Base-by-base conservation (phyloP, 2,113 vertebrate species). In the Asarcornis scutulata region DNA sequence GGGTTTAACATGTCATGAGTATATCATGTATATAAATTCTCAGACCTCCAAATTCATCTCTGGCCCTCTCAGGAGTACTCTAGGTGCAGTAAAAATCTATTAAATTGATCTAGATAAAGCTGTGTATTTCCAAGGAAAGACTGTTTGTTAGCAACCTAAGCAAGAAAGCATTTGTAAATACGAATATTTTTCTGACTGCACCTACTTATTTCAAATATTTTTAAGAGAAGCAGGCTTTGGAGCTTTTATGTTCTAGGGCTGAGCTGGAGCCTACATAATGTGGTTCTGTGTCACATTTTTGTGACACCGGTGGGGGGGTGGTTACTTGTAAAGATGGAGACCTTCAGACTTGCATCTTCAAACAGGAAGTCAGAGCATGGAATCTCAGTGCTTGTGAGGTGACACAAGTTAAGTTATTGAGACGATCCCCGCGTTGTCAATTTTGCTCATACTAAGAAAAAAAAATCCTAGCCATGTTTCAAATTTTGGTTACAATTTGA, bases 291-390 rank as follows among this genome's bases (percentile, higher is more conserved):
- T 83, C 88, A 64, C 50, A 23, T 32, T 89, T 64, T 52, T 72
- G 31, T 93, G 56, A 74, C 75, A 77, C 85, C 72, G 85, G 55
- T 58, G 83, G 90, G 79, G 67, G 53, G 38, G 75, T 1, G 34
- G 79, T 77, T 86, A 60, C 53, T 76, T 93, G 55, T 90, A 44
- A 89, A 85, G 50, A 80, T 77, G 72, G 85, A 88, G 31, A 71
- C 40, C 55, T 90, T 32, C 36, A 48, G 85, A 94, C 79, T 76
- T 88, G 38, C 86, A 83, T 36, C 50, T 86, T 93, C 50, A 55
- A 83, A 40, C 5, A 73, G 42, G 17, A 81, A 91, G 31, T 50
- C 46, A 13, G 11, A 73, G 48, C 32, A 26, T 56, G 46, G 44
- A 40, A 86, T 88, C 52, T 75, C 22, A 86, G 4, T 5, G 8